phyloP scores from a whole-genome alignment of 2,113 vertebrate genomes.

The Martes martes region DNA sequence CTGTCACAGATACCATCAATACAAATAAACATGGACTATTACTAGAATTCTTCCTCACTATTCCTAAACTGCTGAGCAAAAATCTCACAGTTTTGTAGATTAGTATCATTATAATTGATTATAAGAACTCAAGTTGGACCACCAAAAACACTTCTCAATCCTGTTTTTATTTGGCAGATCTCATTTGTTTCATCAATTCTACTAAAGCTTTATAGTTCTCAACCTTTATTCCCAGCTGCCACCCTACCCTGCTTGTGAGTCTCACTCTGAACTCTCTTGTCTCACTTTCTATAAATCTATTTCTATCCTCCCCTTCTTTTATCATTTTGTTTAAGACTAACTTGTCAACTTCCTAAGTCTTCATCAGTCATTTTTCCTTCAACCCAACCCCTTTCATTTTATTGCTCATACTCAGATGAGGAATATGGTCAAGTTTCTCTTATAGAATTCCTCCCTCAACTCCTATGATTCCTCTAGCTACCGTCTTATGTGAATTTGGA shows the following conservation, averaged over 20 bases:
- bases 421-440: background rate
- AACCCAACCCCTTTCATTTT: background rate
- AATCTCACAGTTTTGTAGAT: background rate
- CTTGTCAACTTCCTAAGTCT: background rate
- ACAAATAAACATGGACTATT: background rate
- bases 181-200: background rate
- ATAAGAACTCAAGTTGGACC: background rate
- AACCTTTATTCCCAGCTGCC: background rate
- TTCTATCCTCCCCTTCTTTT: background rate
- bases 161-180: background rate
- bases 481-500: background rate
- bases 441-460: background rate
- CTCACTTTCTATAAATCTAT: background rate
- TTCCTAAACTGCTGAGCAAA: background rate
- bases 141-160: background rate
- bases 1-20: background rate
- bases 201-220: background rate
- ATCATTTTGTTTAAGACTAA: background rate
- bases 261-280: background rate
- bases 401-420: background rate
- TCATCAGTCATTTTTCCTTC: background rate
- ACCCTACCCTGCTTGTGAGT: background rate
- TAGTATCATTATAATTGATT: background rate
- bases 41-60: background rate
- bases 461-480: background rate